These are phyloP conservation scores for Climacteris rufus DNA, from an alignment of 2,113 vertebrate species.

Conservation along the genomic window DNA sequence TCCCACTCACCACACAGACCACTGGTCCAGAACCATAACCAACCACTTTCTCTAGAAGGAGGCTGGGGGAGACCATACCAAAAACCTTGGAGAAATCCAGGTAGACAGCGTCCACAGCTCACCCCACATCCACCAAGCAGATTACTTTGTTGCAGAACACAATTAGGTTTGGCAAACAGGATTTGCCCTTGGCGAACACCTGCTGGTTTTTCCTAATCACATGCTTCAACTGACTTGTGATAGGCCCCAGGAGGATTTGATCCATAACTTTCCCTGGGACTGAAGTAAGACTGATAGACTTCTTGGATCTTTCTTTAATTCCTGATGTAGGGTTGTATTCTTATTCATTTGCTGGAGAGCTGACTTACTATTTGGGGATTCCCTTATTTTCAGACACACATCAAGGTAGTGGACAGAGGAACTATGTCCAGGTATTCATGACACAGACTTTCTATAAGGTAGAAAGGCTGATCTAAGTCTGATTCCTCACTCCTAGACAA, in stretches of 20 bases:
- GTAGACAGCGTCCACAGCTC: neutral
- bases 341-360: neutral
- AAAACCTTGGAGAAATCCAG: neutral
- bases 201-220: neutral
- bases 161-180: neutral
- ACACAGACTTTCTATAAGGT: neutral
- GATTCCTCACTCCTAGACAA: neutral
- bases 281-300: neutral
- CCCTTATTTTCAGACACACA: neutral
- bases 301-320: neutral
- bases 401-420: neutral
- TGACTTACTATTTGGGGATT: neutral
- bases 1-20: neutral
- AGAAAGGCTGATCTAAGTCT: neutral
- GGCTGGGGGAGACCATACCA: rapidly evolving
- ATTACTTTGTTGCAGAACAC: neutral
- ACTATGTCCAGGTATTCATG: neutral
- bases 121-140: neutral
- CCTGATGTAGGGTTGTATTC: neutral
- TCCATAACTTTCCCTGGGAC: neutral
- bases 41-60: neutral
- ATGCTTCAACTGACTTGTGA: neutral
- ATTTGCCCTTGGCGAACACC: neutral
- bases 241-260: neutral
- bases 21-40: neutral